phyloP scores from a whole-genome alignment of 2,113 vertebrate species.

The Athene cunicularia region DNA sequence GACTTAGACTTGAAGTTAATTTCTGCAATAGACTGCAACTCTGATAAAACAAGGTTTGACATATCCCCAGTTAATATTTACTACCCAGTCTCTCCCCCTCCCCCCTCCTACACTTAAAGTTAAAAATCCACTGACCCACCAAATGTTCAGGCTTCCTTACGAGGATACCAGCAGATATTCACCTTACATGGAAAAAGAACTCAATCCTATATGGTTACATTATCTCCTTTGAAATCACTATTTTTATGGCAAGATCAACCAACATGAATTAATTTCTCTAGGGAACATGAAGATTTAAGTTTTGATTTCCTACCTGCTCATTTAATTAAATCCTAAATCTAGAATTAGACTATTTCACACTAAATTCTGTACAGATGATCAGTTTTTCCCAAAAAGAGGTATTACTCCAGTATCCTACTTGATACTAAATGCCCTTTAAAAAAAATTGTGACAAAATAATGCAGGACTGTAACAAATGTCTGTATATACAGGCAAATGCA shows the following conservation, averaged over 20 bases:
- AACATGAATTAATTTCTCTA: not conserved
- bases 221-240: not conserved
- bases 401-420: not conserved
- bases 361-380: accelerated
- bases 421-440: not conserved
- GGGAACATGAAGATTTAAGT: not conserved
- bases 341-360: too few relatives aligned
- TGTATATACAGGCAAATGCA: not conserved
- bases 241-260: not conserved
- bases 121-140: not conserved
- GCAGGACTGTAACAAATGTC: not conserved
- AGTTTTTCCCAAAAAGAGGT: not conserved
- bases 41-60: not conserved
- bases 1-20: not conserved
- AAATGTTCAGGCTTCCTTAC: not conserved
- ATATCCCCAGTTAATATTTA: not conserved
- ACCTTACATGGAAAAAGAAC: not conserved
- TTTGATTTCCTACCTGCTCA: not conserved
- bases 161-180: not conserved
- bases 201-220: not conserved
- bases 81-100: not conserved
- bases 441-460: not conserved
- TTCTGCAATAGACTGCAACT: not conserved
- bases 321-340: too few relatives aligned
- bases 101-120: not conserved